Conservation (phyloP, 1,140 invertebrate species). For the Trichonephila inaurata region DNA sequence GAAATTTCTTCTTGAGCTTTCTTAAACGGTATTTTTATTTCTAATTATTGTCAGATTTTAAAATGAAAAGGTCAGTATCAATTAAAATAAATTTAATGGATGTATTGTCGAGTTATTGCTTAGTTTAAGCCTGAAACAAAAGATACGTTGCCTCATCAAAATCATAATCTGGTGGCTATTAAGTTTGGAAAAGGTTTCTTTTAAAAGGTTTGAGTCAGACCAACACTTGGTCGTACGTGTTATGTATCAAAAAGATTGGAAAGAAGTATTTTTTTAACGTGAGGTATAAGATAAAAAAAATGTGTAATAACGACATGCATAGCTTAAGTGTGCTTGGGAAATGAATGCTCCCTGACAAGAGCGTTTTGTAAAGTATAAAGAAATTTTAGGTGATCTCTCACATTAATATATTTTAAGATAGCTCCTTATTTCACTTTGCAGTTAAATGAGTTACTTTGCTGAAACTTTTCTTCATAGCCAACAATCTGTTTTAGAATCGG, state of each 20-base stretch:
- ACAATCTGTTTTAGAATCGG: slow-evolving; percentile 9
- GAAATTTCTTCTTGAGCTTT: no score
- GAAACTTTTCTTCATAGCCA: slow-evolving; percentile 25
- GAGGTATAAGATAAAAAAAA: slow-evolving; percentile 59
- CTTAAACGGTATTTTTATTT: no score
- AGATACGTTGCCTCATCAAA: slow-evolving; percentile 6
- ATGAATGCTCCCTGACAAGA: slow-evolving; percentile 12
- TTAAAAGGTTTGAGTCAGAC: slow-evolving; percentile 39
- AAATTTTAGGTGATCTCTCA: slow-evolving; percentile 73
- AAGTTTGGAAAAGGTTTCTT: slow-evolving; percentile 57
- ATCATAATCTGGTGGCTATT: slow-evolving; percentile 36
- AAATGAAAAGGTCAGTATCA: no score
- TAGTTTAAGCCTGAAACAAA: no score
- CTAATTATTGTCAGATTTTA: no score
- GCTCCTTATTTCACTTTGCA: slow-evolving; percentile 61
- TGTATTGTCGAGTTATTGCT: no score
- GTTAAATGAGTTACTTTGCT: slow-evolving; percentile 58
- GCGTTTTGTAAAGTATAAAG: slow-evolving; percentile 30
- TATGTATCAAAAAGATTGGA: slow-evolving; percentile 65
- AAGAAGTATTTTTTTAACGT: slow-evolving; percentile 40
- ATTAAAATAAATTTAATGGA: no score
- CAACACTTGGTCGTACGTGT: neutral
- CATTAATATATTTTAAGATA: slow-evolving; percentile 54
- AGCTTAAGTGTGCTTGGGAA: slow-evolving; percentile 2
- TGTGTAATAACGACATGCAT: slow-evolving; percentile 32